phyloP scores from a whole-genome alignment of 2,797 vertebrate species.

The Sebastes itinus region DNA sequence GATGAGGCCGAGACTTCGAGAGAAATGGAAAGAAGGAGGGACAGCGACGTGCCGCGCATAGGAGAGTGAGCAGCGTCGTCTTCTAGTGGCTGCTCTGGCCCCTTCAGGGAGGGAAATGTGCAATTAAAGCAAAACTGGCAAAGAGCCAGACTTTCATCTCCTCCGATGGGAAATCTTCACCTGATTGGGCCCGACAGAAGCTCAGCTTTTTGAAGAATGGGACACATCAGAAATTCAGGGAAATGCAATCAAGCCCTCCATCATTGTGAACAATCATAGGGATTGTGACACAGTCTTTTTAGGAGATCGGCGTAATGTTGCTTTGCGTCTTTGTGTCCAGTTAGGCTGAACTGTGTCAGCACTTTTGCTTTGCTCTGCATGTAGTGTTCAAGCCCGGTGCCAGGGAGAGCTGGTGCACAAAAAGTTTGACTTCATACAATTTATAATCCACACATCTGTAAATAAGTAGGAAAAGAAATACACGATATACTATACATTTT shows the following conservation, averaged over 20 bases:
- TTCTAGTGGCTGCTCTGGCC: conserved; percentile 4
- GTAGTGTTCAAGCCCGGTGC: not conserved
- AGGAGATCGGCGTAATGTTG: not conserved
- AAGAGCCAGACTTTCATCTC: conserved; percentile 19
- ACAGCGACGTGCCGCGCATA: conserved; percentile 33
- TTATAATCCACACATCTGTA: not conserved
- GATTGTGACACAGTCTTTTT: not conserved
- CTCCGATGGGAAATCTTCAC: conserved; percentile 42
- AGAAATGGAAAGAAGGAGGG: conserved; percentile 30
- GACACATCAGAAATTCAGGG: conserved; percentile 5
- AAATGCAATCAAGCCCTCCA: not conserved
- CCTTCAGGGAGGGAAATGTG: conserved; percentile 46
- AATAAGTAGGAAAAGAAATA: not conserved
- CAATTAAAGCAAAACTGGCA: conserved; percentile 62
- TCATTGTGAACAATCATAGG: conserved; percentile 7
- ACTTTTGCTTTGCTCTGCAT: not conserved
- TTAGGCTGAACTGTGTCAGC: not conserved
- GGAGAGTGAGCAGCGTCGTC: conserved; percentile 14
- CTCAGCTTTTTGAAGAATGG: conserved; percentile 15
- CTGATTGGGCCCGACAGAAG: conserved; percentile 3
- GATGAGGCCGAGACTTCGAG: conserved; percentile 1
- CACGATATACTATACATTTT: not conserved
- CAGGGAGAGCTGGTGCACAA: not conserved
- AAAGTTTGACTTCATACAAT: not conserved
- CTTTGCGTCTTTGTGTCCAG: not conserved